Percentiles rank a stretch among this genome's conserved stretches.
phyloP scores from a whole-genome alignment of 2,113 vertebrate genomes.

The Patagioenas fasciata region DNA sequence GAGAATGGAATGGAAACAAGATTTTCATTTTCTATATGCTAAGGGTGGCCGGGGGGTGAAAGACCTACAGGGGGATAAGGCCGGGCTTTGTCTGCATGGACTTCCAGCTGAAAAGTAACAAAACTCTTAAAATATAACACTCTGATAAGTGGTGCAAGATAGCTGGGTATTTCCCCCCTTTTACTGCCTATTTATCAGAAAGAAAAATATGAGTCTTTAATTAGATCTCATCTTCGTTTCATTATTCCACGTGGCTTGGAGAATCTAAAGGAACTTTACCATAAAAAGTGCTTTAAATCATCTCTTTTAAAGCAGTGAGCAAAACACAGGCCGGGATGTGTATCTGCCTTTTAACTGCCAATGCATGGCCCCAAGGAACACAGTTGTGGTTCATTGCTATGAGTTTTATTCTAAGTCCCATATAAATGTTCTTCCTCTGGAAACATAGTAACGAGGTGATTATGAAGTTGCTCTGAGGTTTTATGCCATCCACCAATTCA shows the following conservation, averaged over 20 bases:
- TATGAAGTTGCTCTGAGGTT: neutral
- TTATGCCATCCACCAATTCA: neutral
- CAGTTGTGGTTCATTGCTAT: neutral
- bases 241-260: neutral
- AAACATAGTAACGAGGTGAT: neutral
- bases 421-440: neutral
- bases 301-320: neutral
- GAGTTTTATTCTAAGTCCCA: neutral
- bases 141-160: neutral
- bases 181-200: neutral
- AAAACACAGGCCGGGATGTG: neutral
- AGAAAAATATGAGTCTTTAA: neutral
- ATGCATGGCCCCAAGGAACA: neutral
- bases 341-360: neutral
- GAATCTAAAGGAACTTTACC: neutral
- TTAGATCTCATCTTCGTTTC: neutral
- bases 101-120: neutral
- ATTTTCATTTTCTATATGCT: neutral
- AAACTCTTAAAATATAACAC: neutral
- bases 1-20: neutral
- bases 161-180: accelerated
- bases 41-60: accelerated
- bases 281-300: neutral
- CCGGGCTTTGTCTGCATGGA: neutral
- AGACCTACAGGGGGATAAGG: neutral